Base-by-base conservation (phyloP, 2,888 invertebrate species). In the Leucophenga maculata region DNA sequence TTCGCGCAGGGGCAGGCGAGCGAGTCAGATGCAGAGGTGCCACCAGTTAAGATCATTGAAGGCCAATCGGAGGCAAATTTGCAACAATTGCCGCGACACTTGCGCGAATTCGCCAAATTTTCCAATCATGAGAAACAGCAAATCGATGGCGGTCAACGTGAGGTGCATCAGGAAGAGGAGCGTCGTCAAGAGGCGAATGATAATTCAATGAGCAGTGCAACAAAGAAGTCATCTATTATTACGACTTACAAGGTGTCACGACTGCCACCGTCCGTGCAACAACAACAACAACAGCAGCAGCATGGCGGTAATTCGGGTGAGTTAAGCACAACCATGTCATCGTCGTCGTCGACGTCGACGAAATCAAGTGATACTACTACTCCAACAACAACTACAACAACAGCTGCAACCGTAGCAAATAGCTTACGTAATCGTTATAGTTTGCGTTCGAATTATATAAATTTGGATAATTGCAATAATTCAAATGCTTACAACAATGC, bases 21-120 rank as follows among this genome's bases (percentile, higher is more conserved):
- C 54, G 87, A 87, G 39, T 82, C 80, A 64, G 80, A 81, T 44
- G 26, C 26, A 26, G 86, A 87, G 60, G 89, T 89, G 75, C 89
- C 90, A 71, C 90, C 90, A 0, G 90, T 91, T 76, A 92, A 91
- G 87, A 91, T 94, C 67, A 91, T 94, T 59, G 93, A 94, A 84
- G 93, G 93, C 71, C 83, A 86, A 64, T 83, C 91, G 88, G 90
- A 91, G 83, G 91, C 90, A 71, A 92, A 92, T 79, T 90, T 92
- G 57, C 90, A 90, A 68, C 91, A 91, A 72, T 90, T 95, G 72
- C 95, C 95, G 6, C 92, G 91, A 80, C 95, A 95, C 88, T 90
- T 95, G 83, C 92, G 92, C 84, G 95, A 95, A 82, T 94, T 95
- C 85, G 92, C 95, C 78, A 91, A 91, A 83, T 92, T 88, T 68